These are phyloP conservation scores for Tipula vernalis DNA, from an alignment of 2,888 invertebrate genomes.

Conservation along the genomic window DNA sequence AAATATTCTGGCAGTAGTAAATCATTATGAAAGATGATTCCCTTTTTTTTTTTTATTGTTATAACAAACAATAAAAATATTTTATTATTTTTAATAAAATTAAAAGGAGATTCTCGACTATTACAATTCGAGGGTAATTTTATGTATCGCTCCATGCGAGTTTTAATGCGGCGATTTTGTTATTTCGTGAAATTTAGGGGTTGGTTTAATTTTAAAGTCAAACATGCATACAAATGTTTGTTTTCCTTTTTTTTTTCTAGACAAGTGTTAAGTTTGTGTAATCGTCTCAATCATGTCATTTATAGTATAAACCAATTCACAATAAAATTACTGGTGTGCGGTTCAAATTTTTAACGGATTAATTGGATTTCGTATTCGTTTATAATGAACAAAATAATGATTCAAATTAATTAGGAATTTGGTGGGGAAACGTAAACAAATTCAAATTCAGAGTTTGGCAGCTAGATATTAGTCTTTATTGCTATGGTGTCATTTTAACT, in stretches of 20 bases:
- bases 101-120: neutral
- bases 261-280: neutral
- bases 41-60: slow-evolving; percentile 1
- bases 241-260: neutral
- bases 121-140: neutral
- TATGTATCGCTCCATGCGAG: too few species aligned
- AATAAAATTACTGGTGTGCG: too few species aligned
- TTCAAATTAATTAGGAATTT: too few species aligned
- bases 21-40: slow-evolving; percentile 4
- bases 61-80: neutral
- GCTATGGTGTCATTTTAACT: too few species aligned
- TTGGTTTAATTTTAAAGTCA: neutral
- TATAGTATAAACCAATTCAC: neutral
- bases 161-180: neutral
- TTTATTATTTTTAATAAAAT: slow-evolving; percentile 4
- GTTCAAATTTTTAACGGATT: too few species aligned
- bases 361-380: too few species aligned
- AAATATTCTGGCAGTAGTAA: neutral
- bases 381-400: too few species aligned
- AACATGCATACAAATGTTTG: neutral
- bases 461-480: too few species aligned
- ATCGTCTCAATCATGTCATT: neutral
- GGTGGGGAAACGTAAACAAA: too few species aligned
- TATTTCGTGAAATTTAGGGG: neutral
- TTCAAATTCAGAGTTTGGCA: too few species aligned